phyloP scores from a whole-genome alignment of 2,797 vertebrate species.

The Sternarchorhynchus goeldii region DNA sequence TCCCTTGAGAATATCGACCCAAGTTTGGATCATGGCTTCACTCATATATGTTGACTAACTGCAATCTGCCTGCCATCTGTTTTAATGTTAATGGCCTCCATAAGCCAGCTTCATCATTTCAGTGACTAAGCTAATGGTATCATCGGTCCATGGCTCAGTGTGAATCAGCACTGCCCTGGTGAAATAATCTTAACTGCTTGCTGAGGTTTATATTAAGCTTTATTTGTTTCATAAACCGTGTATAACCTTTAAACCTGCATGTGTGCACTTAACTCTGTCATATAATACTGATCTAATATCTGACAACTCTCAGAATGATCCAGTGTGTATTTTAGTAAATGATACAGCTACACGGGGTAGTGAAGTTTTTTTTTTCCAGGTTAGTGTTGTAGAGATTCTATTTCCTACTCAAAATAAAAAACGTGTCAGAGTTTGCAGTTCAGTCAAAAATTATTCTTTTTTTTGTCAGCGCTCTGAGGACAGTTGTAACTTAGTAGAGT shows the following conservation, averaged over 20 bases:
- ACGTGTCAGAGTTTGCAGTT: no score
- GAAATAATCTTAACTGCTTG: constrained; percentile 1
- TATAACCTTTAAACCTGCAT: constrained; percentile 4
- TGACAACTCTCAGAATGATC: no score
- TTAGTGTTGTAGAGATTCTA: no score
- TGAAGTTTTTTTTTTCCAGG: no score
- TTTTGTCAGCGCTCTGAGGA: no score
- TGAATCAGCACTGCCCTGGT: constrained; percentile 21
- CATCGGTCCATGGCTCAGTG: constrained; percentile 12
- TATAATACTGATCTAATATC: no score
- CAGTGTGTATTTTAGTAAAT: no score
- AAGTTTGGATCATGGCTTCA: not conserved
- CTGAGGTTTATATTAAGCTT: not conserved
- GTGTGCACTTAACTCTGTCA: no score
- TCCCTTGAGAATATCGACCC: not conserved
- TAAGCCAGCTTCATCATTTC: constrained; percentile 42
- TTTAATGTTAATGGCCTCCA: constrained; percentile 40
- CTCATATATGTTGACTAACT: constrained; percentile 26
- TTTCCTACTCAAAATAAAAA: no score
- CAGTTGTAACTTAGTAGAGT: no score
- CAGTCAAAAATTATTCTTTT: no score
- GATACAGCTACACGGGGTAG: no score
- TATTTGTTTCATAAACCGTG: not conserved
- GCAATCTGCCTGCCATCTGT: constrained; percentile 36
- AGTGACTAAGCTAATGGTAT: constrained; percentile 43